phyloP scores from a whole-genome alignment of 2,888 invertebrate genomes.

The Acanthoscelides obtectus region DNA sequence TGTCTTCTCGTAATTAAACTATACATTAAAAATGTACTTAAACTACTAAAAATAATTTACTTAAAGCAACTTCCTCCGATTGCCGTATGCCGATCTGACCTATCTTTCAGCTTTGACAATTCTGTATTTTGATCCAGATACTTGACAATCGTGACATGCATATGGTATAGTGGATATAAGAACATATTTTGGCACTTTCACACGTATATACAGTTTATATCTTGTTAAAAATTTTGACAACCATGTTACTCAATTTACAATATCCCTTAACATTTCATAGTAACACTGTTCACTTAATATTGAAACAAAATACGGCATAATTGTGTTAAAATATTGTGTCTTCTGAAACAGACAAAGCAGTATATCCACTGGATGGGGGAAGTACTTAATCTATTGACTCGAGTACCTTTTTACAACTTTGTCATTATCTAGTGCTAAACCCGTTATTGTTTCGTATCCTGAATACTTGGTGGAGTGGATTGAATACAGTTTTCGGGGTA shows the following conservation, averaged over 20 bases:
- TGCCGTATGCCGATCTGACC: constrained; percentile 4
- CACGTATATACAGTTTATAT: not conserved
- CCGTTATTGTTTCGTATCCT: constrained; percentile 47
- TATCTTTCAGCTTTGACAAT: not conserved
- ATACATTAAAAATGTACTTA: constrained; percentile 32
- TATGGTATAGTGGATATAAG: not conserved
- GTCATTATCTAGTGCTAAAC: constrained; percentile 26
- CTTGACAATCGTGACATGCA: not conserved
- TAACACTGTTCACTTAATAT: not conserved
- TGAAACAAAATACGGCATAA: not conserved
- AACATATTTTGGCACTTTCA: not conserved
- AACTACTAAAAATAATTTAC: constrained; percentile 33
- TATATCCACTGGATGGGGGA: constrained; percentile 2
- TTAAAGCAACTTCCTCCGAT: constrained; percentile 20
- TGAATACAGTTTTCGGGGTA: constrained; percentile 45
- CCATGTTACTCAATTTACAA: not conserved
- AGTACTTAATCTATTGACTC: constrained; percentile 7
- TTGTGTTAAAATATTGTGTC: no score
- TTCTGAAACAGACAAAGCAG: not conserved
- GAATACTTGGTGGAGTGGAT: constrained; percentile 54
- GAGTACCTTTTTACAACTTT: constrained; percentile 11
- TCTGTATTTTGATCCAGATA: not conserved
- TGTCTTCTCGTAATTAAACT: constrained; percentile 30
- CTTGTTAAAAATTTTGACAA: not conserved
- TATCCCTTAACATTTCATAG: not conserved